These are phyloP conservation scores for Myocastor coypus DNA, from an alignment of 2,113 vertebrate species.

Conservation along the genomic window DNA sequence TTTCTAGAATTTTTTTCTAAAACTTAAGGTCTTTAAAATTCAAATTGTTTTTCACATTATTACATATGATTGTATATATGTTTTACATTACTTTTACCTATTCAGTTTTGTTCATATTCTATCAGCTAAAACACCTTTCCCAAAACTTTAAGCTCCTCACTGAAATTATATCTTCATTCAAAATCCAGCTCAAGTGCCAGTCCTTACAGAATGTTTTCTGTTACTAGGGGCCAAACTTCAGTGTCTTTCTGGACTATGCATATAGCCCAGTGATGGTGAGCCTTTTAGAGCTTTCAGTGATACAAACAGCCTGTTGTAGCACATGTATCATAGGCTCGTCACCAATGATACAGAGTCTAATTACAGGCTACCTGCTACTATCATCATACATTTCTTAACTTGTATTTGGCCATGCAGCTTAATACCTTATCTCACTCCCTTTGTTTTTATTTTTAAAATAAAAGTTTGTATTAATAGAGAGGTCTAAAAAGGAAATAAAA, in stretches of 20 bases:
- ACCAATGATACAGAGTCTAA: neutral
- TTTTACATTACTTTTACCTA: neutral
- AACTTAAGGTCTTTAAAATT: neutral
- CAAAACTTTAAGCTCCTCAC: neutral
- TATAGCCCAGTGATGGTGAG: neutral
- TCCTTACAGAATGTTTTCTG: neutral
- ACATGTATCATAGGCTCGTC: neutral
- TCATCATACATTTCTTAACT: neutral
- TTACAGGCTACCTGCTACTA: neutral
- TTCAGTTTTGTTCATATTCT: conserved; percentile 15
- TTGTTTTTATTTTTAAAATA: neutral
- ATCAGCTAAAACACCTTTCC: neutral
- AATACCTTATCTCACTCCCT: neutral
- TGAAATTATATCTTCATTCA: neutral
- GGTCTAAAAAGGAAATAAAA: neutral
- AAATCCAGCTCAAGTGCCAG: neutral
- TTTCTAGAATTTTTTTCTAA: conserved; percentile 6
- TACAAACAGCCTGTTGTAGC: neutral
- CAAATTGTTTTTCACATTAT: neutral
- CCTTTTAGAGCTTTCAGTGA: neutral
- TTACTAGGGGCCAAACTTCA: neutral
- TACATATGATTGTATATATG: neutral
- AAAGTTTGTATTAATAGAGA: neutral
- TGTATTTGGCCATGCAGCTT: neutral
- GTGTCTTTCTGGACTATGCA: neutral